phyloP scores from a whole-genome alignment of 2,797 vertebrate species.

The Sylvia borin region DNA sequence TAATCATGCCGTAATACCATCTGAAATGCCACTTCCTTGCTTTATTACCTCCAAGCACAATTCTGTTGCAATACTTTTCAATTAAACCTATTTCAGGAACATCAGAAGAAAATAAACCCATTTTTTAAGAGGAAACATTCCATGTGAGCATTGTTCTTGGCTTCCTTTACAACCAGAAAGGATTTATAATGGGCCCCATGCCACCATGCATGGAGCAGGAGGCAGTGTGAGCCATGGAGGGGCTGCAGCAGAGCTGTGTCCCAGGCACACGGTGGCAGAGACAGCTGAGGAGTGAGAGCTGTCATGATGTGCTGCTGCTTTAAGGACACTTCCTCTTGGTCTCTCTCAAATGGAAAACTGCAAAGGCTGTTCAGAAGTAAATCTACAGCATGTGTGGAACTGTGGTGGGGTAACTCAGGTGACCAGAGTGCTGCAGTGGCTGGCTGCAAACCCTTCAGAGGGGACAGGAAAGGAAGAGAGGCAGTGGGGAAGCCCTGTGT shows the following conservation, averaged over 20 bases:
- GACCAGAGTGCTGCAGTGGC: too few relatives aligned
- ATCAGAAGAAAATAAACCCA: not conserved
- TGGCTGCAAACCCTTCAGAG: not conserved
- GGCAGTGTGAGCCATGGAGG: rapidly evolving
- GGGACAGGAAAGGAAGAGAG: not conserved
- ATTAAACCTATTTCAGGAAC: not conserved
- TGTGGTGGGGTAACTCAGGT: too few relatives aligned
- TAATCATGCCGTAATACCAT: not conserved
- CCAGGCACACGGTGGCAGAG: rapidly evolving
- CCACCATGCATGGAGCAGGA: rapidly evolving
- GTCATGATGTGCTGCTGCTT: rapidly evolving
- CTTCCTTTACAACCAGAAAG: not conserved
- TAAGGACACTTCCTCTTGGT: not conserved
- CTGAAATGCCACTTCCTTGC: not conserved
- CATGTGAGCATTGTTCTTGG: not conserved
- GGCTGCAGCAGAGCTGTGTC: not conserved
- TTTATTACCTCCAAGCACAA: not conserved
- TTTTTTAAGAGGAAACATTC: not conserved
- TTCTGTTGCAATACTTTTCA: not conserved
- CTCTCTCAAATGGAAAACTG: not conserved
- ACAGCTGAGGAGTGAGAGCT: not conserved
- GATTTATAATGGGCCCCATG: not conserved
- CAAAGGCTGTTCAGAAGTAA: too few relatives aligned
- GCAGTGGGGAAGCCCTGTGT: not conserved
- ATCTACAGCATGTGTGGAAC: rapidly evolving